Conservation (phyloP, 2,888 invertebrate genomes). For the Gonocerus acuteangulatus region DNA sequence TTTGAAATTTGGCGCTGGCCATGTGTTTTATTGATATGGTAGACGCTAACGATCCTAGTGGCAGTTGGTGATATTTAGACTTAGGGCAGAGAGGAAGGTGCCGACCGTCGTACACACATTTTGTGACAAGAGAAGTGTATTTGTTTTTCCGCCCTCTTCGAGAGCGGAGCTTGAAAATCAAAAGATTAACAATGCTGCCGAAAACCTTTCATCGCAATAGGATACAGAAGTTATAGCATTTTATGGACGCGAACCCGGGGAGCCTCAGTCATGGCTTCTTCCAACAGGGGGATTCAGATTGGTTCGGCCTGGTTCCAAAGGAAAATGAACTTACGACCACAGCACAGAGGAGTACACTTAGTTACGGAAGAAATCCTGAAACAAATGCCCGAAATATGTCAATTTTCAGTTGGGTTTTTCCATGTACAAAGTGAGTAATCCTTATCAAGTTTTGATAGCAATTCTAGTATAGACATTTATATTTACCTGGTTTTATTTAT, state of each 20-base stretch:
- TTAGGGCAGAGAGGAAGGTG: neutral
- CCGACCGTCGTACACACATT: neutral
- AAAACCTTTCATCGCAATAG: slow-evolving; percentile 2
- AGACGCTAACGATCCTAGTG: slow-evolving; percentile 32
- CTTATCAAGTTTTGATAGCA: no score
- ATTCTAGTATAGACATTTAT: neutral
- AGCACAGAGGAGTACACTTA: slow-evolving; percentile 93
- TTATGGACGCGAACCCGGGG: slow-evolving; percentile 35
- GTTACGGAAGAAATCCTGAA: slow-evolving; percentile 93
- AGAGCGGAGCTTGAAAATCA: neutral
- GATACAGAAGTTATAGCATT: slow-evolving; percentile 36
- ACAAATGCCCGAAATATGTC: slow-evolving; percentile 87
- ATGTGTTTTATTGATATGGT: slow-evolving; percentile 35
- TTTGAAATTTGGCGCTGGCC: slow-evolving; percentile 27
- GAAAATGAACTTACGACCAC: slow-evolving; percentile 90
- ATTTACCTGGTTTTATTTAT: neutral
- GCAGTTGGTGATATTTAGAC: slow-evolving; percentile 16
- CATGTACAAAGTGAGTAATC: slow-evolving; percentile 88
- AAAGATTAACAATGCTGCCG: neutral
- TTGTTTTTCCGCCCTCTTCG: neutral
- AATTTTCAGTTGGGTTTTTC: slow-evolving; percentile 91
- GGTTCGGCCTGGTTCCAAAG: slow-evolving; percentile 98
- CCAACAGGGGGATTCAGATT: slow-evolving; percentile 81
- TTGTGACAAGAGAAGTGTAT: neutral
- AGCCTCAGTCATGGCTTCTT: slow-evolving; percentile 61